Percentiles rank a stretch among this genome's conserved stretches.
phyloP scores from a whole-genome alignment of 2,888 invertebrate species.

The Dioctria linearis region DNA sequence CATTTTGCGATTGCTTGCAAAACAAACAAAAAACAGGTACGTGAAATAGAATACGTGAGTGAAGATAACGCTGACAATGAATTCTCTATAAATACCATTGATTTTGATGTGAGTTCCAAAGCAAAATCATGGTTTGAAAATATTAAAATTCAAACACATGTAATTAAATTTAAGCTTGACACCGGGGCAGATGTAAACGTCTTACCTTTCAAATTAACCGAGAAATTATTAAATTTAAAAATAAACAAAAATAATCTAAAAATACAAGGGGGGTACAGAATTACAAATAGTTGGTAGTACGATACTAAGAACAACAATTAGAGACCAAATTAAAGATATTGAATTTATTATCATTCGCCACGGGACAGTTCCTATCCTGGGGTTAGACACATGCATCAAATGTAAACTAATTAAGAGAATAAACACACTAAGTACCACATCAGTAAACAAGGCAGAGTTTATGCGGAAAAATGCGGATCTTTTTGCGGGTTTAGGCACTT shows the following conservation, averaged over 20 bases:
- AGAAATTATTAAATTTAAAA: no score
- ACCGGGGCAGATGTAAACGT: neutral
- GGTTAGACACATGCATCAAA: neutral
- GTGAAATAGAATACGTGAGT: neutral
- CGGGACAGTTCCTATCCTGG: no score
- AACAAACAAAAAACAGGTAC: neutral
- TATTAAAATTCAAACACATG: neutral
- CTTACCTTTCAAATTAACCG: neutral
- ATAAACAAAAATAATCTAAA: neutral
- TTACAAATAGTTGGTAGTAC: neutral
- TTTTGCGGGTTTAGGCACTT: slow-evolving; percentile 52
- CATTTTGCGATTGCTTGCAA: neutral
- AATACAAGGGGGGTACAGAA: neutral
- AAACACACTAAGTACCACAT: neutral
- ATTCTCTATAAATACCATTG: neutral
- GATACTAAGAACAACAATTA: neutral
- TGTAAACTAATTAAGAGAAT: neutral
- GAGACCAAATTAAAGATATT: neutral
- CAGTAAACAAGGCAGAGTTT: neutral
- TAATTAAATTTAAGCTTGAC: neutral
- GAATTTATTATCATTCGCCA: neutral
- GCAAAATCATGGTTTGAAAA: neutral
- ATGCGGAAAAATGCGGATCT: neutral
- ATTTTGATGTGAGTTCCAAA: neutral
- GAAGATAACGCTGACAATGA: neutral